Percentiles rank a stretch among this genome's conserved stretches.
These are phyloP conservation scores for Subacronicta megacephala DNA, from an alignment of 2,888 invertebrate genomes.

Conservation along the genomic window DNA sequence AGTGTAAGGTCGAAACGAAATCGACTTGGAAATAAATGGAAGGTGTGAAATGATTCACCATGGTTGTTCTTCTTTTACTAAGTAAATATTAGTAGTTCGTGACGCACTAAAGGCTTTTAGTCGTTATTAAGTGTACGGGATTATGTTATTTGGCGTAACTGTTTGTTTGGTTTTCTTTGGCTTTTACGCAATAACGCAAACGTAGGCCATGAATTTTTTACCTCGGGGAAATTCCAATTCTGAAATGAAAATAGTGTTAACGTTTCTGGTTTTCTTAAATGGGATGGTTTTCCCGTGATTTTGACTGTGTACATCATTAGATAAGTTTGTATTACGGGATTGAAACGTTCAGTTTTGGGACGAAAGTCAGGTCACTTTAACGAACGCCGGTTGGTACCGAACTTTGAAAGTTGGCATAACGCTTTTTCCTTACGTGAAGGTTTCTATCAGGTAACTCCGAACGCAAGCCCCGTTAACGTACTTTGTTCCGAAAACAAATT, in stretches of 20 bases:
- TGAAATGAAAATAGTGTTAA: neutral
- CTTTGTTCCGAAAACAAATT: no score
- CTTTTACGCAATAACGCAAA: neutral
- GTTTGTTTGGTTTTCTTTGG: neutral
- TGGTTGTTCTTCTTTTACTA: slow-evolving; percentile 1
- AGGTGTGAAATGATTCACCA: neutral
- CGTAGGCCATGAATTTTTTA: neutral
- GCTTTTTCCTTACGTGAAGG: no score
- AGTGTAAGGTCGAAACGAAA: no score
- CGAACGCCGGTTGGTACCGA: no score
- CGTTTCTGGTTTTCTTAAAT: neutral
- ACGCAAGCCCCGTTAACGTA: no score
- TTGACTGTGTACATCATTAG: no score
- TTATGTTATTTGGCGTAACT: slow-evolving; percentile 16
- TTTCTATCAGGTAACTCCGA: no score
- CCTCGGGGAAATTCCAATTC: neutral
- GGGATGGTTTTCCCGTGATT: neutral
- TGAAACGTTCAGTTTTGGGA: no score
- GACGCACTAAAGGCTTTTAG: slow-evolving; percentile 34
- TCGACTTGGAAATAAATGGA: no score
- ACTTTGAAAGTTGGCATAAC: no score
- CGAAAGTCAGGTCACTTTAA: no score
- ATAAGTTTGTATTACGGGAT: no score
- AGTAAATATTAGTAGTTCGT: slow-evolving; percentile 16
- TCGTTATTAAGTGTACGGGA: slow-evolving; percentile 28